A percentile compares a stretch with the other conserved stretches of the same genome.
Evolutionary conservation across 2,113 vertebrate species (phyloP).

Genomic region (Verasper variegatus): DNA sequence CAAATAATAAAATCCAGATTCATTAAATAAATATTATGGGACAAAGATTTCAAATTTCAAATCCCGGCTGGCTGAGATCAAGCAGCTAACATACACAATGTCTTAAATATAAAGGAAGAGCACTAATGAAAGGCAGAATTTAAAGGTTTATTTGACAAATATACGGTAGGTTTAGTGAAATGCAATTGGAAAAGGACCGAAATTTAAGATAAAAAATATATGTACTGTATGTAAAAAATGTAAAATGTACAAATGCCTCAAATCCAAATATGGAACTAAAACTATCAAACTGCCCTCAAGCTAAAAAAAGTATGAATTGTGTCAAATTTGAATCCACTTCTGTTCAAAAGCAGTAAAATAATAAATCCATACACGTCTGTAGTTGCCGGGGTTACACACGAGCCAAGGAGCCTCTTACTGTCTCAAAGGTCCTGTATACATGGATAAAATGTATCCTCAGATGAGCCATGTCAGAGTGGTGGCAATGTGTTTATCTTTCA

Average conservation of each 20-base stretch:
- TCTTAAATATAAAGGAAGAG: background rate
- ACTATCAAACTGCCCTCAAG: background rate
- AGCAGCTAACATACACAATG: background rate
- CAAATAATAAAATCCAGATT: background rate
- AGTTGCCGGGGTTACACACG: conserved; percentile 31
- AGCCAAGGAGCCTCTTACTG: conserved; percentile 23
- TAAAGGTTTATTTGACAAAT: background rate
- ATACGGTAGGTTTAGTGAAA: background rate
- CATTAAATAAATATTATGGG: background rate
- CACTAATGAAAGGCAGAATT: background rate
- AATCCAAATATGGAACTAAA: background rate
- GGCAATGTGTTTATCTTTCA: conserved; percentile 70
- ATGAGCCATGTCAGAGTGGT: conserved; percentile 62
- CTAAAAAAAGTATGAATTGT: too few relatives aligned
- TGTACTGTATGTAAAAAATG: background rate
- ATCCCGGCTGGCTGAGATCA: background rate
- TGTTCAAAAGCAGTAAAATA: background rate
- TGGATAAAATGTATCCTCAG: conserved; percentile 55
- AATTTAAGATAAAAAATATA: background rate
- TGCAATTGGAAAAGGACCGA: background rate
- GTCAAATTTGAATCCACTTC: too few relatives aligned
- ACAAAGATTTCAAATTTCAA: background rate
- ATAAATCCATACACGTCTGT: conserved; percentile 7
- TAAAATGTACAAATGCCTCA: background rate
- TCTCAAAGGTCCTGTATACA: conserved; percentile 44